Evolutionary conservation across 2,797 vertebrate genomes (phyloP), one percentile per base, ranked within the genome.

Genomic region (Manis crassicaudata): DNA sequence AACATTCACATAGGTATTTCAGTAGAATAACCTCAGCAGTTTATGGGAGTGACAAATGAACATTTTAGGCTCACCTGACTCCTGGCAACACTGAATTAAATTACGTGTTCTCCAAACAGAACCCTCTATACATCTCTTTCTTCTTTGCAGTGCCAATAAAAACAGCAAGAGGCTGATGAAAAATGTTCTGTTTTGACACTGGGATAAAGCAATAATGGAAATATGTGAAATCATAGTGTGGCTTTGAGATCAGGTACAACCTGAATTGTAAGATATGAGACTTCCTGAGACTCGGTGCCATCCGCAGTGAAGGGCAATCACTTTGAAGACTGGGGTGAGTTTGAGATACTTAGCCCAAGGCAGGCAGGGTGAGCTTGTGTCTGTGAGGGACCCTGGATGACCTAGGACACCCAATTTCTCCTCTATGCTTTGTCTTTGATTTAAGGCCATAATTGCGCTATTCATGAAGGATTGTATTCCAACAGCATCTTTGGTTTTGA

Each of bases 151-250:
- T 88, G 85, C 43, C 1, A 8, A 95, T 94, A 95, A 94, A 96
- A 96, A 97, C 86, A 97, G 94, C 80, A 95, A 97, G 95, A 96
- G 70, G 27, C 50, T 76, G 86, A 91, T 96, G 79, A 93, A 91
- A 95, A 94, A 88, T 25, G 43, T 0, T 32, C 79, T 13, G 72
- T 90, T 54, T 75, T 94, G 92, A 83, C 80, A 88, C 27, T 16
- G 27, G 46, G 56, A 82, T 95, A 80, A 92, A 87, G 60, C 63
- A 92, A 11, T 80, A 82, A 76, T 32, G 73, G 88, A 83, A 88
- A 90, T 60, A 7, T 88, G 56, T 43, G 88, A 84, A 92, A 93
- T 90, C 27, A 62, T 29, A 60, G n/a, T 9, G 2, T 16, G 70
- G 52, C 54, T 96, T 37, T 32, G 37, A 70, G 54, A 60, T 25